A percentile compares a stretch with the other conserved stretches of the same genome.
Evolutionary conservation across 2,888 invertebrate species (phyloP).

Genomic region (Silvanus unidentatus): DNA sequence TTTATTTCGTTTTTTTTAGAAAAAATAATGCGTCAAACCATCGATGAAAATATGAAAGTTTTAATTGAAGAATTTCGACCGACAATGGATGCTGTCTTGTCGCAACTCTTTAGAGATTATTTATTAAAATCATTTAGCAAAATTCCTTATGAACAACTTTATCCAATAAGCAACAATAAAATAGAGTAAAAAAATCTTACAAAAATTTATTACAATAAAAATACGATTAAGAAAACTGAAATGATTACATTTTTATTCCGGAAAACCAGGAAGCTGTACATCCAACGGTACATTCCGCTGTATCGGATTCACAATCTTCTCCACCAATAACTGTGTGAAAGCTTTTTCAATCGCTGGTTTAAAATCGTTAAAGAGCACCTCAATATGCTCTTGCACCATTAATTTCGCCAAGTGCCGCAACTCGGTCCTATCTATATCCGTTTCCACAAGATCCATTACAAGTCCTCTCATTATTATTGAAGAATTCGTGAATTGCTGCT

Average conservation of each 20-base stretch:
- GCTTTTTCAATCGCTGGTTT: constrained; percentile 37
- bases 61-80: constrained; percentile 41
- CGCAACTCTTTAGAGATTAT: constrained; percentile 26
- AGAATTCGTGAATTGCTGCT: no score
- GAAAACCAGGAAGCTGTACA: no score
- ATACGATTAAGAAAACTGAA: no score
- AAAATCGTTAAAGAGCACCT: constrained; percentile 38
- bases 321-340: constrained; percentile 13
- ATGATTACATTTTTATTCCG: no score
- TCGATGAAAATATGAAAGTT: constrained; percentile 40
- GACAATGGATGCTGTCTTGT: constrained; percentile 32
- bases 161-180: no score
- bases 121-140: constrained; percentile 28
- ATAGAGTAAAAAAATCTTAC: no score
- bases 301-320: neutral
- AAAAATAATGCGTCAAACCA: constrained; percentile 36
- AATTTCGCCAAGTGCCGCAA: constrained; percentile 34
- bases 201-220: no score
- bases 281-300: neutral
- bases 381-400: constrained; percentile 41
- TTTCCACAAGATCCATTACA: no score
- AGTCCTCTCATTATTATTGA: no score
- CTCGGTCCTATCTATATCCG: no score
- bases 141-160: constrained; percentile 30
- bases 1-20: constrained; percentile 20